Base-by-base conservation (phyloP, 35 echinoderm and acorn worm genomes). In the Apostichopus californicus region DNA sequence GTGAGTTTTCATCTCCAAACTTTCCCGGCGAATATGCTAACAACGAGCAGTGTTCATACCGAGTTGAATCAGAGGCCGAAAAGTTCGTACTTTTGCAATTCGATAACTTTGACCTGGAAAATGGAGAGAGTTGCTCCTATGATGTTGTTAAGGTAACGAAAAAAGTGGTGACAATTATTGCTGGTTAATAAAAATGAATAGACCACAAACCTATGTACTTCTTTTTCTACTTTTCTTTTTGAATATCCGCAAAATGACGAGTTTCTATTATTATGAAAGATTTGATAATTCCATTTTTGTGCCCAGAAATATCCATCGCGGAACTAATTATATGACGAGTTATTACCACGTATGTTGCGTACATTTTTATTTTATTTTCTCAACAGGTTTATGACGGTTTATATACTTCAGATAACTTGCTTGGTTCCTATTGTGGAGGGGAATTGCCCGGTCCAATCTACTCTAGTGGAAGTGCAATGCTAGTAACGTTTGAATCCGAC, bases 371-470 rank as follows among this genome's bases (percentile, higher is more conserved):
- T 0, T 81, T 81, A 9, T 15, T 14, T 28, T 1, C 28, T 34
- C 52, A 81, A 9, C 9, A 83, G 80, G 80, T 83, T 20, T 87
- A 66, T 87, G 86, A 87, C 86, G 86, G 86, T 63, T 24, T 58
- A 5, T 87, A 55, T 87, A 59, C 57, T 20, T 63, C 64, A 8
- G 58, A 24, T 59, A 65, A 71, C 64, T 58, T 59, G 86, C 7
- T 87, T 25, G 86, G 54, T 63, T 65, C 86, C 5, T 59, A 24
- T n/a, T 87, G 86, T 57, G 86, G 86, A 22, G 59, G 52, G 11
- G 9, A 55, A 58, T 18, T 87, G 22, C 86, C 86, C 25, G 14
- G 6, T 57, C 57, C 57, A 22, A 87, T 87, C 21, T 10, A 58
- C 18, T 65, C 57, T n/a, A 87, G 56, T 20, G 64, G 64, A 65